phyloP scores from a whole-genome alignment of 2,888 invertebrate species.

The Ditula angustiorana region DNA sequence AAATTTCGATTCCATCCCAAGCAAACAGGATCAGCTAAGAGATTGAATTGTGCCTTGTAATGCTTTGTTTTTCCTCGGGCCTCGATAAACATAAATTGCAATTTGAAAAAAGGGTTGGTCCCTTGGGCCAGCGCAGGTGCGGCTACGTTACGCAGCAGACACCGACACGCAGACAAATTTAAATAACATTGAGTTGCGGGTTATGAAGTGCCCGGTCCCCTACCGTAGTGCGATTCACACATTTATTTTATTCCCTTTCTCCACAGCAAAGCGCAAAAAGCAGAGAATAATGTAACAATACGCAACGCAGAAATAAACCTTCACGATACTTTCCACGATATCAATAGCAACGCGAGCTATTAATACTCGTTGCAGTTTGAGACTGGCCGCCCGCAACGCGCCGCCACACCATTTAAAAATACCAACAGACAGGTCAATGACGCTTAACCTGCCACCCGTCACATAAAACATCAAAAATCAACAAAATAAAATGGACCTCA shows the following conservation, averaged over 20 bases:
- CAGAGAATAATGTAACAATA: background rate
- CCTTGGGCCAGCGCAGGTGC: constrained; percentile 18
- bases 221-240: constrained; percentile 7
- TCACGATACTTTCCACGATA: constrained; percentile 42
- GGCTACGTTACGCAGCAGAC: constrained; percentile 6
- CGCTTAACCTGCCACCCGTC: constrained; percentile 67
- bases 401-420: constrained; percentile 67
- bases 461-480: constrained; percentile 59
- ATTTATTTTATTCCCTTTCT: background rate
- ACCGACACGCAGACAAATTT: constrained; percentile 17
- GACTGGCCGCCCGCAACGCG: constrained; percentile 59
- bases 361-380: constrained; percentile 67
- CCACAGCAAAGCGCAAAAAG: background rate
- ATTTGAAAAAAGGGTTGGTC: constrained; percentile 55
- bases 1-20: constrained; percentile 17
- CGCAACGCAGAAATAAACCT: constrained; percentile 7
- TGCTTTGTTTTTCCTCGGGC: constrained; percentile 28
- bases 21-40: constrained; percentile 22
- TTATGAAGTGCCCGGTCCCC: constrained; percentile 10
- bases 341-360: constrained; percentile 57
- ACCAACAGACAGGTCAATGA: constrained; percentile 73
- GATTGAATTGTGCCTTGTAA: constrained; percentile 31
- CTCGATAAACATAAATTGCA: constrained; percentile 45
- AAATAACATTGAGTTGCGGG: constrained; percentile 23
- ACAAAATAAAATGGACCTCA: constrained; percentile 72